Evolutionary conservation across 2,797 vertebrate genomes (phyloP), one percentile per base, ranked within the genome.

Genomic region (Aratinga solstitialis): DNA sequence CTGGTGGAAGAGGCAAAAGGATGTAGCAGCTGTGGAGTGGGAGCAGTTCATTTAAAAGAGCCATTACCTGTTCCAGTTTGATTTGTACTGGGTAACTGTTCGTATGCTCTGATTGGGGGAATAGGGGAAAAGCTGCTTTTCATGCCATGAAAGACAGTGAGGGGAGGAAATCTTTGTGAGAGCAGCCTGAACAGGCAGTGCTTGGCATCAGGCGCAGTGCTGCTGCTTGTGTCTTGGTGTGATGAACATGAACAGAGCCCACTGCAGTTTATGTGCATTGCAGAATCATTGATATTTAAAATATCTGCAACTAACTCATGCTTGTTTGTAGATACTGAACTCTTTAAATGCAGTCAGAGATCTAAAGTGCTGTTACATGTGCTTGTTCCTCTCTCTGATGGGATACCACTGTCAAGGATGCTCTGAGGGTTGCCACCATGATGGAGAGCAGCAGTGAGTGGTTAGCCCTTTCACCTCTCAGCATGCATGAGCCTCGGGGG

Each of bases 191-290:
- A 5, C 3, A 18, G 53, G 8, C 54, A 10, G 26, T 5, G 68
- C 72, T 53, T 51, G 73, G 87, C 56, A 10, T 18, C 1, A 1
- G 7, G 47, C 0, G 0, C 0, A 0, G 40, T 14, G 53, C 67
- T 72, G 50, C 54, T 0, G 0, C 7, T 15, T 10, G n/a, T 1
- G 1, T 29, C 61, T 45, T 58, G 82, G 43, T 71, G 54, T 1
- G 4, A 40, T 1, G 26, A 50, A 50, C 48, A 26, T 5, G 19
- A 38, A 17, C 10, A 36, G 67, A 65, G 83, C 77, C 0, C 0
- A 3, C 53, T 27, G 56, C 14, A 36, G 3, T n/a, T 58, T 58
- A 0, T 13, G 34, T 50, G 73, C 65, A 2, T n/a, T 1, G 0
- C 23, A 34, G 56, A 59, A 50, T 48, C 19, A 5, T 6, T 56